Evolutionary conservation across 1,140 invertebrate species (phyloP).

Genomic region (Spodoptera frugiperda): DNA sequence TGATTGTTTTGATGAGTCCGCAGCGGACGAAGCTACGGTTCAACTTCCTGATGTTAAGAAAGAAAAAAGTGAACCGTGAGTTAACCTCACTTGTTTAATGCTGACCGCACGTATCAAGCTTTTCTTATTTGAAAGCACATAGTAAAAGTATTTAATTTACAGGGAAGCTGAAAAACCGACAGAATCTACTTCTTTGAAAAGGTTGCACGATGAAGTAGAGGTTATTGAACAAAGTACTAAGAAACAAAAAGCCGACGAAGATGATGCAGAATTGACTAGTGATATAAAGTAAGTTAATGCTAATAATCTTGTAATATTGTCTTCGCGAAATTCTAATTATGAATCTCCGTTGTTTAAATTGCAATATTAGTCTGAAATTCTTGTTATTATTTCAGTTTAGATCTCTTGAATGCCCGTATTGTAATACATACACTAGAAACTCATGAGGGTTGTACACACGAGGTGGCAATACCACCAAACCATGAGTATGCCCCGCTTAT

Average conservation of each 20-base stretch:
- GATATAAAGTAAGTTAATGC: constrained; percentile 72
- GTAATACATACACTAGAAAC: constrained; percentile 95
- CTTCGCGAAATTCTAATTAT: no score
- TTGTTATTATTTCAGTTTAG: constrained; percentile 83
- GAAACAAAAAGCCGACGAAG: constrained; percentile 68
- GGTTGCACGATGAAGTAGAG: constrained; percentile 70
- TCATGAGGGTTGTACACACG: constrained; percentile 96
- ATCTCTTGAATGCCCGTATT: constrained; percentile 89
- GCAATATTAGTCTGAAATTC: not conserved
- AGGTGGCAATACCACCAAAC: constrained; percentile 96
- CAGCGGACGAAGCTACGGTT: constrained; percentile 57
- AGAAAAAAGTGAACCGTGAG: constrained; percentile 62
- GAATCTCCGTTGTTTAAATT: no score
- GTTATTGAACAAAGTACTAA: constrained; percentile 67
- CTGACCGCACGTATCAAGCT: not conserved
- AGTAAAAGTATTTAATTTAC: constrained; percentile 22
- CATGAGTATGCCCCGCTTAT: constrained; percentile 93
- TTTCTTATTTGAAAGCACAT: constrained; percentile 26
- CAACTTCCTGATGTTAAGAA: constrained; percentile 64
- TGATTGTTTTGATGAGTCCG: constrained; percentile 75
- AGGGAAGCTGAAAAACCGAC: constrained; percentile 44
- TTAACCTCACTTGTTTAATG: constrained; percentile 60
- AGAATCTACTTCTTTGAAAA: constrained; percentile 58
- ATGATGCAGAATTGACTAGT: constrained; percentile 65
- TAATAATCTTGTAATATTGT: no score